A percentile compares a stretch with the other conserved stretches of the same genome.
These are phyloP conservation scores for Planiliza haematocheilus DNA, from an alignment of 2,113 vertebrate species.

Conservation along the genomic window DNA sequence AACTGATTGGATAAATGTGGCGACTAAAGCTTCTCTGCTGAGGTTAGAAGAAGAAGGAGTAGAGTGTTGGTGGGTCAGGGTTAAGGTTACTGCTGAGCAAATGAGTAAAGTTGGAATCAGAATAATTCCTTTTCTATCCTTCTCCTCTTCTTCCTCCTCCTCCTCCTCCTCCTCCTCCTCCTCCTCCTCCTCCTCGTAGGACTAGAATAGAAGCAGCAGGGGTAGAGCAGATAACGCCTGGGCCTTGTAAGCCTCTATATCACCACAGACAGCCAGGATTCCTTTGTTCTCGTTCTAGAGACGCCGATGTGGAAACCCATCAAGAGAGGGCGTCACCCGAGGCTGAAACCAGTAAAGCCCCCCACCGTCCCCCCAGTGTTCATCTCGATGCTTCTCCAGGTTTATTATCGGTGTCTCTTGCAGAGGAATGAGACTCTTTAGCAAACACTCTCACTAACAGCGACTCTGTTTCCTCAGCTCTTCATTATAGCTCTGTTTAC, in stretches of 20 bases:
- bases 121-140: background rate
- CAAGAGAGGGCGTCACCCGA: background rate
- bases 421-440: conserved; percentile 13
- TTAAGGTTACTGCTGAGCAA: no score
- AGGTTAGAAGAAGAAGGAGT: no score
- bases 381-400: background rate
- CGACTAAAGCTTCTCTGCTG: no score
- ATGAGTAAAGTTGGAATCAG: no score
- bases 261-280: conserved; percentile 24
- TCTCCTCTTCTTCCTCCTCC: background rate
- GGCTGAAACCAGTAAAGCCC: conserved; percentile 27
- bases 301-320: background rate
- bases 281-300: background rate
- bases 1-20: no score
- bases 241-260: conserved; percentile 30
- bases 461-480: conserved; percentile 13
- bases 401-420: background rate
- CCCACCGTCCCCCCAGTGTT: conserved; percentile 32
- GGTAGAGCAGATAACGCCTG: conserved; percentile 24
- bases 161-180: background rate
- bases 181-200: background rate
- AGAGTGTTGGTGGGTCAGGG: no score
- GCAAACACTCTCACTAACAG: no score
- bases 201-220: conserved; percentile 17
- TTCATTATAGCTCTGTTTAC: conserved; percentile 37